Evolutionary conservation across 2,113 vertebrate genomes (phyloP).

Genomic region (Macrotis lagotis): DNA sequence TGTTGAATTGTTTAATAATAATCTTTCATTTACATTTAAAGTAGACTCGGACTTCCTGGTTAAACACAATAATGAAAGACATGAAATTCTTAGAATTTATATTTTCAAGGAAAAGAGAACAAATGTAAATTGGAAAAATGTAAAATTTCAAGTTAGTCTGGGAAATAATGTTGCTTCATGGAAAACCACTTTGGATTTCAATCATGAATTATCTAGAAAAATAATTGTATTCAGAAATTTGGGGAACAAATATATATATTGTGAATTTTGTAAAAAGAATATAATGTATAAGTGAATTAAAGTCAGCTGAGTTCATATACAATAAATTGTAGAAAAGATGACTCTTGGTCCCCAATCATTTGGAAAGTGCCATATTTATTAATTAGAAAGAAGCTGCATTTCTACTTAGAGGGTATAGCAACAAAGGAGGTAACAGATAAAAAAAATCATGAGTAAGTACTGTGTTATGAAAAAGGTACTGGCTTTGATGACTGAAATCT

Average conservation of each 20-base stretch:
- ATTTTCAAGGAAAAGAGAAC: not conserved
- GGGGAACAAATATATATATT: conserved; percentile 2
- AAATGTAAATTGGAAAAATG: not conserved
- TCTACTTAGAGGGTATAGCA: not conserved
- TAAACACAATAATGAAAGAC: not conserved
- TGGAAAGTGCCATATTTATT: not conserved
- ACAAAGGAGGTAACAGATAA: not conserved
- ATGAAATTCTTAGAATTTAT: not conserved
- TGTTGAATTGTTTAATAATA: not conserved
- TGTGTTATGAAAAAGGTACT: too few species aligned
- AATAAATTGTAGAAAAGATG: conserved; percentile 28
- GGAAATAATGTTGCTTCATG: not conserved
- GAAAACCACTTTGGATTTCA: conserved; percentile 1
- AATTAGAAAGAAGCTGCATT: not conserved
- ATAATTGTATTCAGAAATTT: conserved; percentile 1
- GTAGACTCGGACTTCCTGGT: not conserved
- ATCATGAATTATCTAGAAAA: conserved; percentile 30
- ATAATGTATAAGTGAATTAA: conserved; percentile 25
- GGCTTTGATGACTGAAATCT: too few species aligned
- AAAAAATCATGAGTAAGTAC: not conserved
- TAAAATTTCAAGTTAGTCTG: not conserved
- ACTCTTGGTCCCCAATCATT: not conserved
- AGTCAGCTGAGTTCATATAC: not conserved
- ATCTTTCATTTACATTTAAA: not conserved
- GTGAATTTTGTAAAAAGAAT: conserved; percentile 32